A percentile compares a stretch with the other conserved stretches of the same genome.
Evolutionary conservation across 2,797 vertebrate species (phyloP).

Genomic region (Catharus ustulatus): DNA sequence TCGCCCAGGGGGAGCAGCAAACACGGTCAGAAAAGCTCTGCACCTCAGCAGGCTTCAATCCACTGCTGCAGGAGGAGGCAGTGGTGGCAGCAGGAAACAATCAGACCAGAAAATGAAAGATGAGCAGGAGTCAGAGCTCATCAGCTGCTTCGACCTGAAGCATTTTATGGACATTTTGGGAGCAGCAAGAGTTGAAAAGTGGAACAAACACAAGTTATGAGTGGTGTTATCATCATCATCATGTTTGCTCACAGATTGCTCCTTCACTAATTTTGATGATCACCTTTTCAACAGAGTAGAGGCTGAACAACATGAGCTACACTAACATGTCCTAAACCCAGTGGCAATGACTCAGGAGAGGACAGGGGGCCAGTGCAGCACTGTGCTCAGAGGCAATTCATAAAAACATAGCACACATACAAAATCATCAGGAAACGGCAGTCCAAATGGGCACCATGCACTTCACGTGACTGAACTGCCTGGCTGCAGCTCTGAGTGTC

Average conservation of each 20-base stretch:
- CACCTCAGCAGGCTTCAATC: background rate
- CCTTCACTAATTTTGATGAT: background rate
- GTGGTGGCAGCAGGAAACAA: constrained; percentile 6
- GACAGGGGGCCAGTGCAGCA: background rate
- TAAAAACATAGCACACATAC: background rate
- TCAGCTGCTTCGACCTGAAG: background rate
- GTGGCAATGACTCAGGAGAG: background rate
- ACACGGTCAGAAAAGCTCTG: background rate
- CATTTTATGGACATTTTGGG: background rate
- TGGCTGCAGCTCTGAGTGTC: background rate
- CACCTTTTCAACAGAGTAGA: background rate
- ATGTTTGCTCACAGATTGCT: background rate
- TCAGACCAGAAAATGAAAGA: constrained; percentile 38
- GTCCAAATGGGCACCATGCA: background rate
- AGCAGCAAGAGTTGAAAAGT: background rate
- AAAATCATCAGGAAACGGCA: background rate
- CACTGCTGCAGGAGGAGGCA: background rate
- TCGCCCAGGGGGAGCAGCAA: background rate
- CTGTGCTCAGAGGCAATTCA: background rate
- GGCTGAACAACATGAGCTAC: background rate
- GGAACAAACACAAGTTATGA: background rate
- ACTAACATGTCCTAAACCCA: background rate
- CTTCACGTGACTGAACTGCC: background rate
- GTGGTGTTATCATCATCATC: background rate
- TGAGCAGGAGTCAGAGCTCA: constrained; percentile 29